Base-by-base conservation (phyloP, 2,113 vertebrate genomes). In the Triplophysa rosa region DNA sequence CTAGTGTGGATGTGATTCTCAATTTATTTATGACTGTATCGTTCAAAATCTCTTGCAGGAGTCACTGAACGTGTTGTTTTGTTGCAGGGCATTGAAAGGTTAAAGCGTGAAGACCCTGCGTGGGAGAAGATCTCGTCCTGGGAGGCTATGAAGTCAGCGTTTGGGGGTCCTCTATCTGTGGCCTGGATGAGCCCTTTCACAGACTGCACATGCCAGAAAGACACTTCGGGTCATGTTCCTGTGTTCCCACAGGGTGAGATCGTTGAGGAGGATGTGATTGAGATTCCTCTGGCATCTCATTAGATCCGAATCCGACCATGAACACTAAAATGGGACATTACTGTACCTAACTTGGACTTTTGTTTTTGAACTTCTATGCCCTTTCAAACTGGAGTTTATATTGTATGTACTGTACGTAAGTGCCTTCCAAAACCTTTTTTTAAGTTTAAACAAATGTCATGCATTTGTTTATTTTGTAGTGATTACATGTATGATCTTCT, bases 41-140 rank as follows among this genome's bases (percentile, higher is more conserved):
- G 37, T 24, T 23, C 42, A 8, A n/a, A 56, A 63, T 26, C 23
- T 74, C 10, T 42, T 14, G 63, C 59, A 10, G 2, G 0, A 42
- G 14, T 81, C 54, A 81, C 66, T 23, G 10, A 19, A 0, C 29
- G 2, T 80, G 13, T 8, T 58, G 6, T 64, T 87, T 16, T 83
- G 84, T 89, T 85, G n/a, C 91, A 99, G 97, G 95, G 94, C 45
- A 98, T 99, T 2, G 96, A 98, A 83, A 94, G 95, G 59, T 93
- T 99, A 76, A 96, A 99, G 81, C 92, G 95, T 1, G 93, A 98
- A 87, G 88, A 91, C 2, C 94, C 93, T 4, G 94, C 89, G 11
- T 94, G 96, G 95, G 91, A 91, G 86, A 95, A 84, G 88, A 84
- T 67, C 11, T 79, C 90, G 0, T 91, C 92, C 84, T 95, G 96